Evolutionary conservation across 2,113 vertebrate species (phyloP), one percentile per base, ranked within the genome.

Genomic region (Sakesphorus luctuosus): DNA sequence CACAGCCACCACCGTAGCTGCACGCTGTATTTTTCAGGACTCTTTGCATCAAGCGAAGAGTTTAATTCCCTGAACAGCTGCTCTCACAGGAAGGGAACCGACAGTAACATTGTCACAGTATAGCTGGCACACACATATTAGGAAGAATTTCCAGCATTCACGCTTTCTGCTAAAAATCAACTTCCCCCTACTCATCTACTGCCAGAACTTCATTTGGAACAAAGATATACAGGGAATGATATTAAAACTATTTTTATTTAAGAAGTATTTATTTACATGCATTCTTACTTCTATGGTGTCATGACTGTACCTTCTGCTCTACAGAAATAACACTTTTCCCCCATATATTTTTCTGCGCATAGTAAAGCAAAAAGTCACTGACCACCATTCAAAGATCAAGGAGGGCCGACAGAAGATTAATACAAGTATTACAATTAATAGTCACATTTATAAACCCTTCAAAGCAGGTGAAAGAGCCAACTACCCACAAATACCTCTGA

Each of bases 171-270:
- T 96, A 95, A 95, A 95, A 95, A 85, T 66, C 86, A 93, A 71
- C 94, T 93, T 91, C 93, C 93, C 94, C 91, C 94, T 94, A 95
- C 93, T 96, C 96, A 97, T 90, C 90, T 69, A 95, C 83, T 91
- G 85, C 90, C 93, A 93, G 91, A 96, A 82, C 86, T 94, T 94
- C 92, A 92, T 87, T 94, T 96, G 88, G 90, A 96, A 95, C 88
- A 89, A 95, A 94, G 83, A 96, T 26, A 89, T 33, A 53, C 58
- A 53, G 43, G 52, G 75, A 90, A 67, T 5, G 1, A 49, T 84
- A 97, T 84, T 86, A 89, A 62, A 88, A 86, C 90, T 96, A 94
- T 93, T 94, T 96, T 96, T 96, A 94, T 61, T 93, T 86, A 84
- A 89, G 90, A 15, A 84, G 53, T 65, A 81, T 66, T 84, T 96